Percentiles rank a stretch among this genome's conserved stretches.
phyloP scores from a whole-genome alignment of 2,797 vertebrate species.

The Darevskia mixta region DNA sequence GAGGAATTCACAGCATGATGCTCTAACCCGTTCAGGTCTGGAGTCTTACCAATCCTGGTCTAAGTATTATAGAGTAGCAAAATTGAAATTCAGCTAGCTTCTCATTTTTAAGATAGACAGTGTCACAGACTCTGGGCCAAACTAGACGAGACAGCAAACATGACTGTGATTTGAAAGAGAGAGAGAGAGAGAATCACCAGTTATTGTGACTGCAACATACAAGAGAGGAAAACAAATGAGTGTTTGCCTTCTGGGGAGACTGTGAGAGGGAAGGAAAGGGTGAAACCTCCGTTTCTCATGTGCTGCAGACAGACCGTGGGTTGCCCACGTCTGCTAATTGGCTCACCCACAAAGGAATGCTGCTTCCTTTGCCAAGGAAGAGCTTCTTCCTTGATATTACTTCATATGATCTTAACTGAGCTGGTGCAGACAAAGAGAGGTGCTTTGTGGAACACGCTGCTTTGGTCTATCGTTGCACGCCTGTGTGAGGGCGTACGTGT shows the following conservation, averaged over 20 bases:
- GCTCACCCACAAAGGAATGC: background rate
- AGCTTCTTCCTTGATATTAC: background rate
- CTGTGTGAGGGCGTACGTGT: background rate
- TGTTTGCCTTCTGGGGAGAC: background rate
- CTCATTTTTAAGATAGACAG: background rate
- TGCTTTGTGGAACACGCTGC: background rate
- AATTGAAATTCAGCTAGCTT: background rate
- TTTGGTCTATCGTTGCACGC: background rate
- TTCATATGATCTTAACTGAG: background rate
- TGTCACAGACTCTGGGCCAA: background rate
- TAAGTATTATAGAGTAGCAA: background rate
- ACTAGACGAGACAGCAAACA: background rate
- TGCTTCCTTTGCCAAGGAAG: background rate
- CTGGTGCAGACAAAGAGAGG: background rate
- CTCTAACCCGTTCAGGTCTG: background rate
- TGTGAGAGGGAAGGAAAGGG: no score
- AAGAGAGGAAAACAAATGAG: background rate
- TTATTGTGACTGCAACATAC: background rate
- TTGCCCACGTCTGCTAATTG: background rate
- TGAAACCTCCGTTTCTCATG: background rate
- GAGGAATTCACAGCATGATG: no score
- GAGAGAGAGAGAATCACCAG: no score
- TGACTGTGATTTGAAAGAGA: no score
- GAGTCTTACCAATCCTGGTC: background rate
- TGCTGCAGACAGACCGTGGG: background rate